Evolutionary conservation across 2,888 invertebrate genomes (phyloP).

Genomic region (Odontothrips loti): DNA sequence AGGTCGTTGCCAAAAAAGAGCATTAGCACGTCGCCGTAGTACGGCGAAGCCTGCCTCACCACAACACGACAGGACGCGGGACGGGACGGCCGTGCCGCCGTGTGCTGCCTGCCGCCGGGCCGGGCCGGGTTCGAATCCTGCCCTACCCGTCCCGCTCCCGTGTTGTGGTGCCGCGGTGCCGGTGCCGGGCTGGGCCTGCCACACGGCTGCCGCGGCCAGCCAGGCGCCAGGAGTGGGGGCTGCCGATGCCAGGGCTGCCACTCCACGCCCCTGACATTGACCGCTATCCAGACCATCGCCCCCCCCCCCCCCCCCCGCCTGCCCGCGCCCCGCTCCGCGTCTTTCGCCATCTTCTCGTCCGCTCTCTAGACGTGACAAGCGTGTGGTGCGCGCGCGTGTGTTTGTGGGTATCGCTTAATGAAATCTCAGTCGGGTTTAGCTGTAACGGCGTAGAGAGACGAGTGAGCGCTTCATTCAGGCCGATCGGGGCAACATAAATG

Average conservation of each 20-base stretch:
- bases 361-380: neutral
- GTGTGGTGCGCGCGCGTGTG: too few relatives aligned
- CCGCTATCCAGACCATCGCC: neutral
- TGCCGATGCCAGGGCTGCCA: neutral
- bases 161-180: neutral
- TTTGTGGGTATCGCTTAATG: neutral
- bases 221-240: conserved; percentile 7
- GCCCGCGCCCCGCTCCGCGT: neutral
- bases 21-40: conserved; percentile 8
- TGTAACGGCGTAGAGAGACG: too few relatives aligned
- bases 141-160: neutral
- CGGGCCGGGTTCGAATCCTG: neutral
- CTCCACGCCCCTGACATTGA: conserved; percentile 17
- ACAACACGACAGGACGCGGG: too few relatives aligned
- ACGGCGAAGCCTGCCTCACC: neutral
- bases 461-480: too few relatives aligned
- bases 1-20: conserved; percentile 19
- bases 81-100: neutral
- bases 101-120: neutral
- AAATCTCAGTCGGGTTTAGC: neutral
- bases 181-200: neutral
- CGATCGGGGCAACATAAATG: too few relatives aligned
- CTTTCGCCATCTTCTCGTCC: neutral
- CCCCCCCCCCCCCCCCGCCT: neutral
- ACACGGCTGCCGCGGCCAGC: neutral